These are phyloP conservation scores for Amblyraja radiata DNA, from an alignment of 2,797 vertebrate genomes.

Conservation along the genomic window DNA sequence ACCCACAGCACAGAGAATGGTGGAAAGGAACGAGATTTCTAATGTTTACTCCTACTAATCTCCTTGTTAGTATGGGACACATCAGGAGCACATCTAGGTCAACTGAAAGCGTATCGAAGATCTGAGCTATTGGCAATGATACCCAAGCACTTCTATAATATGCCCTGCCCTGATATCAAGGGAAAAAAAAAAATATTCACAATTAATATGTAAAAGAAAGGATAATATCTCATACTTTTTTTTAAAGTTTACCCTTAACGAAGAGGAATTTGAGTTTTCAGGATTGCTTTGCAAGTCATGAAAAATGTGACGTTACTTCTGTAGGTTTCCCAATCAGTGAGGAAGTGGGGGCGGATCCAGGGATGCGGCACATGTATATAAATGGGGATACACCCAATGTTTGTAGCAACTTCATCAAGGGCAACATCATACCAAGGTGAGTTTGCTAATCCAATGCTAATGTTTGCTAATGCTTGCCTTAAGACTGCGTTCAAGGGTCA, in stretches of 20 bases:
- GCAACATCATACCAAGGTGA: not conserved
- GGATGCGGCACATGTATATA: not conserved
- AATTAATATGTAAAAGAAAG: not conserved
- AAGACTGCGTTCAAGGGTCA: not conserved
- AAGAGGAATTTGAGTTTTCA: constrained; percentile 14
- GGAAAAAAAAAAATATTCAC: not conserved
- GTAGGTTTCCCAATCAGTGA: constrained; percentile 6
- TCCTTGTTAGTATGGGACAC: too few relatives aligned
- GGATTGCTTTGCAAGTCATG: not conserved
- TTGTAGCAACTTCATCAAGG: not conserved
- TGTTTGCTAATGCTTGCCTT: not conserved
- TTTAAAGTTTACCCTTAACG: not conserved
- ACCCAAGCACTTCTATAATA: too few relatives aligned
- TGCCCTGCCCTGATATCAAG: not conserved
- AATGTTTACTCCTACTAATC: not conserved
- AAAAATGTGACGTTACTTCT: not conserved
- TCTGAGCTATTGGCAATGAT: not conserved
- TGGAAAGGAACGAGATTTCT: not conserved
- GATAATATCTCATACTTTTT: not conserved
- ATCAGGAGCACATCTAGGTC: not conserved
- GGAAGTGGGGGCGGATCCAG: not conserved
- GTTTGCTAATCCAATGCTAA: not conserved
- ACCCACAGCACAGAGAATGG: not conserved
- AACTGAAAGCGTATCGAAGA: not conserved
- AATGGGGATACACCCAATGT: not conserved